Base-by-base conservation (phyloP, 2,888 invertebrate species). In the Erannis defoliaria region DNA sequence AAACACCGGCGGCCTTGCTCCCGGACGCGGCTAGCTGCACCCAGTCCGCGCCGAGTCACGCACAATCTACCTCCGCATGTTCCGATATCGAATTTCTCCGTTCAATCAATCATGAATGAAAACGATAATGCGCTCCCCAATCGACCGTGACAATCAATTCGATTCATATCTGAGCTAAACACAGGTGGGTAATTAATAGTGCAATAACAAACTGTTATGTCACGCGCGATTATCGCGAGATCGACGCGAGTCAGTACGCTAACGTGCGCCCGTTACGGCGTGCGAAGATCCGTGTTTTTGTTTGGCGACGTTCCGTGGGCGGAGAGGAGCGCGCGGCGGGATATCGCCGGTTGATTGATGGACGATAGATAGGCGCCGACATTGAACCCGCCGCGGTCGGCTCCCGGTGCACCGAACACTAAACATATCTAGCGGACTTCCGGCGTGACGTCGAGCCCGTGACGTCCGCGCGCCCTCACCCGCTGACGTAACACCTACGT, bases 1-100 rank as follows among this genome's bases (percentile, higher is more conserved):
- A 92, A 92, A 92, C 92, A 92, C 72, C 72, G 81, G 65, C 89
- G 91, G 88, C 92, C 91, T 90, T 87, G 90, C 84, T 87, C 89
- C 90, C 81, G 82, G 78, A 73, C 77, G 76, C 74, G 71, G 73
- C 69, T 73, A 70, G 73, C 74, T 80, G 83, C 84, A 82, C 73
- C 75, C 67, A 18, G 50, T 35, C 56, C 67, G 55, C 62, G 67
- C 67, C 74, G 72, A 78, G 82, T 84, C 88, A 84, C 88, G 87
- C 86, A 84, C 82, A 77, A 80, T 78, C 80, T 78, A 80, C 72
- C 67, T 57, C 62, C 64, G 65, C 75, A 62, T 74, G 75, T 74
- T 73, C 69, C 76, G 72, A 83, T 81, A 83, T 84, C 77, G 74
- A 83, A 82, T 85, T 81, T 81, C 84, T 83, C 77, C 75, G 76